Percentiles rank a stretch among this genome's conserved stretches.
Evolutionary conservation across 2,797 vertebrate genomes (phyloP).

Genomic region (Onychomys leucogaster): DNA sequence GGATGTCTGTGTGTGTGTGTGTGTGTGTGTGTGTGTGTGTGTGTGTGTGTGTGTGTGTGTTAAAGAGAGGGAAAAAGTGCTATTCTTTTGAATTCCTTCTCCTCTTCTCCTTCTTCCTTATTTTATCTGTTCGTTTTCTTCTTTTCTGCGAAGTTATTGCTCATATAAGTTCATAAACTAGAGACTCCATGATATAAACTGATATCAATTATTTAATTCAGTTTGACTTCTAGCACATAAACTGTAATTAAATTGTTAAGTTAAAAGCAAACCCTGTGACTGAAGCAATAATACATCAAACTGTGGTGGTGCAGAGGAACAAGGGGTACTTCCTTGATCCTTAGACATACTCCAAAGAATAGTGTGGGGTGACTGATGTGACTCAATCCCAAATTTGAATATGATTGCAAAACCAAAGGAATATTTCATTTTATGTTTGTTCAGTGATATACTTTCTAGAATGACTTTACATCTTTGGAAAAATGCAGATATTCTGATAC

Average conservation of each 20-base stretch:
- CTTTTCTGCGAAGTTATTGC: background rate
- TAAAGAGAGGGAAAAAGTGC: background rate
- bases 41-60: no score
- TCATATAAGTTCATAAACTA: background rate
- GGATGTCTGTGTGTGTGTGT: background rate
- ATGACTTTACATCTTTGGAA: conserved; percentile 7
- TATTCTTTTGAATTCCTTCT: background rate
- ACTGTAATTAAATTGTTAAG: background rate
- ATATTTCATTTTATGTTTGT: background rate
- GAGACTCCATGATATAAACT: background rate
- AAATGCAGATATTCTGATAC: conserved; percentile 16
- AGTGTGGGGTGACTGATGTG: background rate
- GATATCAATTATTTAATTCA: background rate
- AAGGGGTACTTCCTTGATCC: accelerated
- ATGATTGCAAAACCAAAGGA: background rate
- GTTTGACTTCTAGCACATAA: background rate
- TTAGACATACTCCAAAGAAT: background rate
- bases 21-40: no score
- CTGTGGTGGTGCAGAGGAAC: background rate
- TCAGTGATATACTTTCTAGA: background rate
- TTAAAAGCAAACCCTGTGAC: background rate
- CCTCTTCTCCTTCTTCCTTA: accelerated
- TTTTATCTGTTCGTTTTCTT: background rate
- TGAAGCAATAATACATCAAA: background rate
- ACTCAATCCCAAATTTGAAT: background rate